These are phyloP conservation scores for Eulithis testata DNA, from an alignment of 2,888 invertebrate species.

Conservation along the genomic window DNA sequence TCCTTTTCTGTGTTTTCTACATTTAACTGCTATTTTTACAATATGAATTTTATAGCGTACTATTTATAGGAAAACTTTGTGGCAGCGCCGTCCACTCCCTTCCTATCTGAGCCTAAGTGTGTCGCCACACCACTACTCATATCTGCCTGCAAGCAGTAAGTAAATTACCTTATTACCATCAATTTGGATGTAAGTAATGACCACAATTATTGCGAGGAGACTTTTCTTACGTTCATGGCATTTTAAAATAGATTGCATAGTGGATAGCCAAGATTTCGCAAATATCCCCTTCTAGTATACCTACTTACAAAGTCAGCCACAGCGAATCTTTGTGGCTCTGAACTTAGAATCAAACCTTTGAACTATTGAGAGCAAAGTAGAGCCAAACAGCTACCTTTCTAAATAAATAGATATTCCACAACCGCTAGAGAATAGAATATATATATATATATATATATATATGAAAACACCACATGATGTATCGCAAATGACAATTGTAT, in stretches of 20 bases:
- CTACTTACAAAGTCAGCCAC: neutral
- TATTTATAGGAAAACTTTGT: too few species aligned
- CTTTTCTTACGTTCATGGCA: neutral
- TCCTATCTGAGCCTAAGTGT: slow-evolving; percentile 13
- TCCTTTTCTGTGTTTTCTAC: too few species aligned
- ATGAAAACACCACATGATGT: too few species aligned
- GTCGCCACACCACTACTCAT: slow-evolving; percentile 10
- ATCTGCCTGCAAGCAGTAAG: slow-evolving; percentile 4
- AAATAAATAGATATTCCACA: too few species aligned
- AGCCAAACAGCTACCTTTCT: too few species aligned
- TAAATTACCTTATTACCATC: slow-evolving; percentile 25
- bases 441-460: too few species aligned
- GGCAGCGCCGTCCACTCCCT: neutral
- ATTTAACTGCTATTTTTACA: too few species aligned
- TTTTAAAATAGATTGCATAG: neutral
- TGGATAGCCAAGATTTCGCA: neutral
- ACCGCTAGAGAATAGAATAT: too few species aligned
- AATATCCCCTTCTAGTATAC: neutral
- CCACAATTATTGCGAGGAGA: slow-evolving; percentile 8
- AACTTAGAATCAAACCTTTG: too few species aligned
- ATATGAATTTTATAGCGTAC: too few species aligned
- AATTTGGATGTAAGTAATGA: slow-evolving; percentile 17
- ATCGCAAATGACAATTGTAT: too few species aligned
- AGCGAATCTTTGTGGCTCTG: neutral
- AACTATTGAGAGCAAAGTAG: too few species aligned